Evolutionary conservation across 2,113 vertebrate genomes (phyloP), one percentile per base, ranked within the genome.

Genomic region (Albula goreensis): DNA sequence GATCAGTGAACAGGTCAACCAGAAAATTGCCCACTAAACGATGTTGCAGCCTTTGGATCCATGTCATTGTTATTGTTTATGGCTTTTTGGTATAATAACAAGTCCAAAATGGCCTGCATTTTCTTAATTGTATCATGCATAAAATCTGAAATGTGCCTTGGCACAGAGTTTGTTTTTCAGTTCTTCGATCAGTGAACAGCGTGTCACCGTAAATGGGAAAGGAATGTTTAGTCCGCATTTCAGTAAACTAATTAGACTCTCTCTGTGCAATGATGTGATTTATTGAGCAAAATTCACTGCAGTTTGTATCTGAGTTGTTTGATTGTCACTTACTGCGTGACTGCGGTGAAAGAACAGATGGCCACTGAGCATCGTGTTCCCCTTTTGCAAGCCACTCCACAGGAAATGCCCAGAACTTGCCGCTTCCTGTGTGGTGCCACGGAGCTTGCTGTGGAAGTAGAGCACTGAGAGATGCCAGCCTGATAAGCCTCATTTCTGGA

Each of bases 341-440:
- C 60, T 70, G 48, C 57, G 41, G n/a, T 51, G 60, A 50, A 17
- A 49, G 57, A 25, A 87, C 63, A 85, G 89, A 87, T 86, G 70
- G 70, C 9, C 5, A n/a, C 3, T 3, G 70, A 74, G 82, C 83
- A 85, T 0, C 11, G 49, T 78, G 70, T 49, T 78, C 22, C 77
- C 83, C 70, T 56, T 41, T 87, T n/a, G 51, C 51, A 50, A 78
- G 49, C 70, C 70, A 41, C 81, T n/a, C 66, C 13, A 50, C 82
- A 90, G 89, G 90, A 92, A 92, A 81, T 88, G 87, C 60, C 87
- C 83, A 82, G 84, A 88, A 86, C 80, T 79, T 78, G 86, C 81
- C 57, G 87, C 86, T 91, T 92, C 91, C 91, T 93, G 91, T 89
- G 83, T 90, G 91, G 90, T 90, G 91, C 90, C 90, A 89, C 56